Evolutionary conservation across 2,888 invertebrate genomes (phyloP).

Genomic region (Oscheius sp.): DNA sequence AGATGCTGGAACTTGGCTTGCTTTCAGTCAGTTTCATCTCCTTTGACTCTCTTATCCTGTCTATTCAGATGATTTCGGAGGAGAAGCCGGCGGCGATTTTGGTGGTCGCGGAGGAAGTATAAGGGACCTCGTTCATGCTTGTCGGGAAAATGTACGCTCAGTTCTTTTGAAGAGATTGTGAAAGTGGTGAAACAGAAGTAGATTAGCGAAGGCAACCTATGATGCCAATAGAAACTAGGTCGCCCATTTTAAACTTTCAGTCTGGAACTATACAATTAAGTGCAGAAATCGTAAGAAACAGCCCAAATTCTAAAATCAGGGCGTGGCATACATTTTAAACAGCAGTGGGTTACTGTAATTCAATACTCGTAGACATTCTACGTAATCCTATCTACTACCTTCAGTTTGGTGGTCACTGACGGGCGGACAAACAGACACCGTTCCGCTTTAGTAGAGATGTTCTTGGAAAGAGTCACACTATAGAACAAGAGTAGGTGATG

Average conservation of each 20-base stretch:
- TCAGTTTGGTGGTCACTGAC: no score
- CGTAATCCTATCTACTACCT: no score
- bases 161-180: not conserved
- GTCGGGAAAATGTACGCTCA: constrained; percentile 15
- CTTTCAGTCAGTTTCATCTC: constrained; percentile 28
- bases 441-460: no score
- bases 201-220: not conserved
- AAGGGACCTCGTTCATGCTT: constrained; percentile 25
- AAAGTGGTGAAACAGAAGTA: not conserved
- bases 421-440: no score
- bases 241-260: not conserved
- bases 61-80: constrained; percentile 29
- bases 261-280: not conserved
- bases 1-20: constrained; percentile 34
- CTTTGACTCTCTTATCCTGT: not conserved
- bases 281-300: not conserved
- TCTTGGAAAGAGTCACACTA: no score
- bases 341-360: no score
- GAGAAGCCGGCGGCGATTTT: constrained; percentile 12
- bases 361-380: no score
- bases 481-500: no score
- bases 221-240: no score
- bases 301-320: no score
- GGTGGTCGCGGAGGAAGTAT: constrained; percentile 28
- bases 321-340: no score